Percentiles rank a stretch among this genome's conserved stretches.
phyloP scores from a whole-genome alignment of 2,888 invertebrate species.

The Drosophila algonquin region DNA sequence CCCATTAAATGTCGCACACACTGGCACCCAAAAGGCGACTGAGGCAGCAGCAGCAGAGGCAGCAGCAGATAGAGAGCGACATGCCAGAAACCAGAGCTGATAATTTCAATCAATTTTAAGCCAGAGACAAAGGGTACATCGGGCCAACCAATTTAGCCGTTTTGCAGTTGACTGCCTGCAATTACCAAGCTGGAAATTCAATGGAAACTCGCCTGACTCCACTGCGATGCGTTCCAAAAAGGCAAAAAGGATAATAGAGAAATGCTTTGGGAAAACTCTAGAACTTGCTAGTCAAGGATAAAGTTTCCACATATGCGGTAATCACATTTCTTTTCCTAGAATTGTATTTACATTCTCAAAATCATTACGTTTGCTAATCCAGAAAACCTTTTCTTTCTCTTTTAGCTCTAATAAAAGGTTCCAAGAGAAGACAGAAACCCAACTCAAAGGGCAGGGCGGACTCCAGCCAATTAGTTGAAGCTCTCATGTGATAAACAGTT shows the following conservation, averaged over 20 bases:
- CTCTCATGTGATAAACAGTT: constrained; percentile 71
- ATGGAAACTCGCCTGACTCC: constrained; percentile 28
- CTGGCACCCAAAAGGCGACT: constrained; percentile 2
- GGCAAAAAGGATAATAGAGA: constrained; percentile 3
- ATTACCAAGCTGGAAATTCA: constrained; percentile 39
- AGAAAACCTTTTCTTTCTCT: not conserved
- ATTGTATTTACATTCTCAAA: not conserved
- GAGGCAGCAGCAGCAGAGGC: constrained; percentile 1
- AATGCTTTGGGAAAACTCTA: not conserved
- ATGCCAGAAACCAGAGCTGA: constrained; percentile 77
- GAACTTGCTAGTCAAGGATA: not conserved
- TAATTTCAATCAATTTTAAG: constrained; percentile 81
- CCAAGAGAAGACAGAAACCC: constrained; percentile 42
- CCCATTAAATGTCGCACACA: constrained; percentile 66
- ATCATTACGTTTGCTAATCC: no score
- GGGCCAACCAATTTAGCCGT: constrained; percentile 48
- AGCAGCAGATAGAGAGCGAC: constrained; percentile 33
- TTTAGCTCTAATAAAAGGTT: constrained; percentile 53
- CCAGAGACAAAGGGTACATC: constrained; percentile 48
- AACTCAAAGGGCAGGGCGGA: constrained; percentile 52
- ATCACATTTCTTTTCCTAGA: not conserved
- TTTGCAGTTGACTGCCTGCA: constrained; percentile 44
- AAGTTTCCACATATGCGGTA: not conserved
- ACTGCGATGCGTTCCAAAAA: constrained; percentile 5
- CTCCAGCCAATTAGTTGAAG: constrained; percentile 63